Evolutionary conservation across 2,113 vertebrate genomes (phyloP).

Genomic region (Pao palembangensis): DNA sequence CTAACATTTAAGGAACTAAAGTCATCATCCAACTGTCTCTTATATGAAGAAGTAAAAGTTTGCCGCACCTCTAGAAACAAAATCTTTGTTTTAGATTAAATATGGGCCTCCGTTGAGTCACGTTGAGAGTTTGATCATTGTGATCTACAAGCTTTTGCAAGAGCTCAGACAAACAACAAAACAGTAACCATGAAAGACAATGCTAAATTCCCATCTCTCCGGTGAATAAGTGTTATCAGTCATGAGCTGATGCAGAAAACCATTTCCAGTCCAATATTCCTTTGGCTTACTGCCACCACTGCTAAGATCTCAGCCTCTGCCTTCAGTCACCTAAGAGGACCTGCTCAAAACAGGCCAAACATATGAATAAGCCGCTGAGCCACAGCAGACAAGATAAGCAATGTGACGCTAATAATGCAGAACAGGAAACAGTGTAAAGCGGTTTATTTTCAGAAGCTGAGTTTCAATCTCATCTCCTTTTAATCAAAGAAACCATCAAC

Average conservation of each 20-base stretch:
- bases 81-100: conserved; percentile 10
- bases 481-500: conserved; percentile 19
- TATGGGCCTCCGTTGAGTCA: conserved; percentile 4
- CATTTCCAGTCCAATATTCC: conserved; percentile 51
- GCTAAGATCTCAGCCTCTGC: conserved; percentile 33
- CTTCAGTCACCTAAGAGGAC: conserved; percentile 47
- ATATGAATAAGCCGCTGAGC: conserved; percentile 59
- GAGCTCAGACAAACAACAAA: conserved; percentile 10
- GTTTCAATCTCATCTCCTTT: conserved; percentile 34
- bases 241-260: conserved; percentile 52
- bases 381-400: conserved; percentile 45
- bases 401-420: conserved; percentile 49
- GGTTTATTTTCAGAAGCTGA: conserved; percentile 20
- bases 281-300: conserved; percentile 37
- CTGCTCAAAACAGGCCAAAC: conserved; percentile 31
- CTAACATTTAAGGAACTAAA: no score
- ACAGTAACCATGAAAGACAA: conserved; percentile 24
- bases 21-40: conserved; percentile 1
- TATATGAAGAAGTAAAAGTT: conserved; percentile 1
- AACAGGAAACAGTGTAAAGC: conserved; percentile 23
- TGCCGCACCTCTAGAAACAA: background rate
- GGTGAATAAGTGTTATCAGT: conserved; percentile 40
- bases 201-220: conserved; percentile 27
- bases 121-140: conserved; percentile 11
- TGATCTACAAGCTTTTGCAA: conserved; percentile 16